These are phyloP conservation scores for Fringilla coelebs DNA, from an alignment of 2,797 vertebrate species.

Conservation along the genomic window DNA sequence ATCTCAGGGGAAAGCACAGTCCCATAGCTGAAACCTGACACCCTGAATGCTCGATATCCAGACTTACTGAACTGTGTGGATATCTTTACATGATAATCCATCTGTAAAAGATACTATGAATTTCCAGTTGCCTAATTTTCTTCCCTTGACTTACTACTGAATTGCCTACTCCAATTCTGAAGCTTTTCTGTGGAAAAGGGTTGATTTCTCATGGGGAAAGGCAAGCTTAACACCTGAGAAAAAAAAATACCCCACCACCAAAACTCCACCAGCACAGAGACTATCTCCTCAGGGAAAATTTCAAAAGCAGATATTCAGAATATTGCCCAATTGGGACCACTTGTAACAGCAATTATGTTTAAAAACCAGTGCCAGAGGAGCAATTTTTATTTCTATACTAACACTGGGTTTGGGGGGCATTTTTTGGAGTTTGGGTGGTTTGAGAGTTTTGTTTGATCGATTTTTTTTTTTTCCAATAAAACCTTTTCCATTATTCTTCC, in stretches of 20 bases:
- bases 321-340: not conserved
- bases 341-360: not conserved
- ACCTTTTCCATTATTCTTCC: not conserved
- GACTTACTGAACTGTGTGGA: not conserved
- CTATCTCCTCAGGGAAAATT: not conserved
- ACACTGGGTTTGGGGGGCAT: fast-evolving
- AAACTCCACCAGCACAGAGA: not conserved
- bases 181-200: not conserved
- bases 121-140: not conserved
- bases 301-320: not conserved
- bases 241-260: not conserved
- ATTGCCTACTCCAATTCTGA: not conserved
- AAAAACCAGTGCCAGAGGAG: not conserved
- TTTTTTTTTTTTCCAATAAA: not conserved
- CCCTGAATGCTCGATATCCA: not conserved
- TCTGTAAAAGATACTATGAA: not conserved
- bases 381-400: not conserved
- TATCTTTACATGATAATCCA: not conserved
- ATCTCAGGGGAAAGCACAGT: not conserved
- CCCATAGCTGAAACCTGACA: not conserved
- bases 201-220: not conserved
- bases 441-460: not conserved
- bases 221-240: not conserved
- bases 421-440: not conserved
- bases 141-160: not conserved